Base-by-base conservation (phyloP, 1,140 invertebrate species). In the Achroia grisella region DNA sequence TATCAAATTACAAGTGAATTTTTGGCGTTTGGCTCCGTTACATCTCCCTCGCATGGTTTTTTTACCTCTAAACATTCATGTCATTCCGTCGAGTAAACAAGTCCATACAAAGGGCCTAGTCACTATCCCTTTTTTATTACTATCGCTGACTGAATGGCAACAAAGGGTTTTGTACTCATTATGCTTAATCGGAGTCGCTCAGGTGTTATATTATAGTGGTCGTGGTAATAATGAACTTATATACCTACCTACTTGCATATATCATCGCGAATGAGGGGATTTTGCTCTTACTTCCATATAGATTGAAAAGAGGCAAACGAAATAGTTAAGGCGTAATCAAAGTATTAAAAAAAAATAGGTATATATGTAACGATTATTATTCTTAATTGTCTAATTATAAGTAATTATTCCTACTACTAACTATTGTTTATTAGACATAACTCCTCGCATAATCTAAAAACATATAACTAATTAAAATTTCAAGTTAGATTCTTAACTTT, bases 141-240 rank as follows among this genome's bases (percentile, higher is more conserved):
- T 69, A 75, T 74, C 73, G 48, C 67, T 71, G 67, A 71, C 56
- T 78, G 71, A 78, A 78, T 77, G 46, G 52, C 48, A 52, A 79
- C 73, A 79, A 82, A 80, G 58, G 76, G 70, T 63, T 76, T 71
- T 75, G 67, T 73, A 56, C 64, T 73, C 72, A 74, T 83, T 80
- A 80, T 74, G 50, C 52, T 48, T 74, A 77, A 75, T 77, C 68
- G 66, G 58, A 72, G 44, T 60, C 63, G 60, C 58, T 80, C 79
- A 83, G 79, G 79, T 83, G 79, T 82, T 74, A 73, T 76, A 78
- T 77, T 71, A 56, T 65, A 57, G 60, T 54, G 40, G 51, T 52
- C 61, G 62, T 49, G 62, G 52, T 45, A 61, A 60, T 77, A 78
- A 78, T 71, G 56, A 65, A 64, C 56, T 75, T 66, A 66, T 48